These are phyloP conservation scores for Hedya salicella DNA, from an alignment of 2,888 invertebrate species.

Conservation along the genomic window DNA sequence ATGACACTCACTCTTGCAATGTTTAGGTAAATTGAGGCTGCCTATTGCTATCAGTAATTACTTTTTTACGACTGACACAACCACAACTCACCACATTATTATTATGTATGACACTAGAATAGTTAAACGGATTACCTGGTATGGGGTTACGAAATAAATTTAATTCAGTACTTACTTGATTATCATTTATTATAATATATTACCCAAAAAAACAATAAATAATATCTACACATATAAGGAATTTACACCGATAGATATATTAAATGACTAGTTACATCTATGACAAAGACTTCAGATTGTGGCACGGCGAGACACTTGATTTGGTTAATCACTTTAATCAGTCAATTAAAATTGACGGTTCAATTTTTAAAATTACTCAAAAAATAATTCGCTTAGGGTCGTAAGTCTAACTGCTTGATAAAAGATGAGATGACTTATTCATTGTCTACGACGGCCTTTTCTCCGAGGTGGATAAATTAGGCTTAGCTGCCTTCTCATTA, in stretches of 20 bases:
- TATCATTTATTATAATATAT: slow-evolving; percentile 39
- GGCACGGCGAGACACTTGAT: slow-evolving; percentile 59
- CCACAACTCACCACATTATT: no score
- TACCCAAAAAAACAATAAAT: slow-evolving; percentile 38
- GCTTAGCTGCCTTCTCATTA: not conserved
- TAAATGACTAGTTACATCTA: slow-evolving; percentile 40
- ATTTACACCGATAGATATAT: slow-evolving; percentile 48
- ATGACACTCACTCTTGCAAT: no score
- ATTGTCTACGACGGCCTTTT: not conserved
- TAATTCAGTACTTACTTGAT: slow-evolving; percentile 18
- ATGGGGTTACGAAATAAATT: slow-evolving; percentile 7
- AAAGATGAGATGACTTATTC: not conserved
- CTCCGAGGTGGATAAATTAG: not conserved
- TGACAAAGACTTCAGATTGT: slow-evolving; percentile 45
- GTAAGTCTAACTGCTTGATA: slow-evolving; percentile 45
- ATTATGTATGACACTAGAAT: no score
- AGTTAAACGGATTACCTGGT: no score
- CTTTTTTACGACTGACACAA: no score
- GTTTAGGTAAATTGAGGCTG: no score
- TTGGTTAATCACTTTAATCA: slow-evolving; percentile 4
- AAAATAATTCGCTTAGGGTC: slow-evolving; percentile 58
- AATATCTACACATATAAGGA: slow-evolving; percentile 31
- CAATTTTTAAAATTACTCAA: slow-evolving; percentile 54
- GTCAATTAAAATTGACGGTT: slow-evolving; percentile 50
- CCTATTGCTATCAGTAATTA: no score